Evolutionary conservation across 2,113 vertebrate species (phyloP).

Genomic region (Pomatostomus ruficeps): DNA sequence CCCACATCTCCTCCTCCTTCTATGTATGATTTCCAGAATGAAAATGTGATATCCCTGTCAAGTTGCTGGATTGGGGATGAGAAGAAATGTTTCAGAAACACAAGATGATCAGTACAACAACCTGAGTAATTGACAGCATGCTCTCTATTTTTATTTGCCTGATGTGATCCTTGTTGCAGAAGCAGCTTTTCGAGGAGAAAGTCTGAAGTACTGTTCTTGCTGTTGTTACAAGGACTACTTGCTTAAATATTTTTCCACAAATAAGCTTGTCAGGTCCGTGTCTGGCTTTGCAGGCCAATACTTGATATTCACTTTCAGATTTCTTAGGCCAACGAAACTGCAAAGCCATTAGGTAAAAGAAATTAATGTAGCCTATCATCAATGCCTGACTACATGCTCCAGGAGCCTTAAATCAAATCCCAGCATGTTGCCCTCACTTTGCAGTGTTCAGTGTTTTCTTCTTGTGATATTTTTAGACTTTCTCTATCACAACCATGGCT

Average conservation of each 20-base stretch:
- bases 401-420: not conserved
- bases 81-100: not conserved
- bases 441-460: no score
- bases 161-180: not conserved
- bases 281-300: not conserved
- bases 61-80: not conserved
- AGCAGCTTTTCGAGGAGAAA: not conserved
- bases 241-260: not conserved
- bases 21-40: accelerated
- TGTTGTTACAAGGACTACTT: not conserved
- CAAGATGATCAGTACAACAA: not conserved
- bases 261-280: not conserved
- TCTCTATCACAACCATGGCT: no score
- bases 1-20: not conserved
- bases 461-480: no score
- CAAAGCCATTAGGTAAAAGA: not conserved
- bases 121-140: not conserved
- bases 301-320: not conserved
- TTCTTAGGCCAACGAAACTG: not conserved
- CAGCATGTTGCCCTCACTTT: no score
- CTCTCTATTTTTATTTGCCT: not conserved
- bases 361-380: not conserved
- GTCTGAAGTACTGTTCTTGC: not conserved
- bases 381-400: not conserved
- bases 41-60: not conserved